A percentile compares a stretch with the other conserved stretches of the same genome.
Evolutionary conservation across 30 jellyfish, hydroid and myxozoan species (phyloP).

Genomic region (Aurelia aurita complex sp. Pacific): DNA sequence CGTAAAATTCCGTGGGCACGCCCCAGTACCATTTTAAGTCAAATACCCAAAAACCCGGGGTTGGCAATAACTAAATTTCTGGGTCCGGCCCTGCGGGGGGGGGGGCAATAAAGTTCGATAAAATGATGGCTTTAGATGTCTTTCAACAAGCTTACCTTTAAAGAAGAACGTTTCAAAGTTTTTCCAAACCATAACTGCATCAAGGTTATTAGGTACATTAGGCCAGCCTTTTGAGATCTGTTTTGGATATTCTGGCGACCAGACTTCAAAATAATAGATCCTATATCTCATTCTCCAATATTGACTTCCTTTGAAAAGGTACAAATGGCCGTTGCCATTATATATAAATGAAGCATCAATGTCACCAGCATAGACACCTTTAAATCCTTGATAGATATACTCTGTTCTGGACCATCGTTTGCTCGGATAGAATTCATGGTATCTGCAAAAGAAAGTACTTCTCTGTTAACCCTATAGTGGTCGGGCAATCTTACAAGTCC

Average conservation of each 20-base stretch:
- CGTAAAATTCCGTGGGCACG: too few species aligned
- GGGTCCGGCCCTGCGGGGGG: too few species aligned
- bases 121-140: too few species aligned
- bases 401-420: too few species aligned
- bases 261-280: constrained; percentile 2
- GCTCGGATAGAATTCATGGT: too few species aligned
- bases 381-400: not conserved
- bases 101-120: not conserved
- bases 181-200: constrained; percentile 78
- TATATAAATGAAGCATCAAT: constrained; percentile 82
- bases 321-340: constrained; percentile 72
- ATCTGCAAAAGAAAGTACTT: too few species aligned
- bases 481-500: too few species aligned
- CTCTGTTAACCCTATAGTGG: too few species aligned
- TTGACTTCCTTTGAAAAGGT: constrained; percentile 80
- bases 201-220: constrained; percentile 76
- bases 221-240: constrained; percentile 69
- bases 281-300: constrained; percentile 59
- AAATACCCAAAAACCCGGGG: too few species aligned
- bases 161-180: constrained; percentile 84
- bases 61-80: too few species aligned
- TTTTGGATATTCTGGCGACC: constrained; percentile 60
- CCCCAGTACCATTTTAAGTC: too few species aligned
- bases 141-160: constrained; percentile 57
- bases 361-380: constrained; percentile 41